phyloP scores from a whole-genome alignment of 2,113 vertebrate species.

The Sorex araneus region DNA sequence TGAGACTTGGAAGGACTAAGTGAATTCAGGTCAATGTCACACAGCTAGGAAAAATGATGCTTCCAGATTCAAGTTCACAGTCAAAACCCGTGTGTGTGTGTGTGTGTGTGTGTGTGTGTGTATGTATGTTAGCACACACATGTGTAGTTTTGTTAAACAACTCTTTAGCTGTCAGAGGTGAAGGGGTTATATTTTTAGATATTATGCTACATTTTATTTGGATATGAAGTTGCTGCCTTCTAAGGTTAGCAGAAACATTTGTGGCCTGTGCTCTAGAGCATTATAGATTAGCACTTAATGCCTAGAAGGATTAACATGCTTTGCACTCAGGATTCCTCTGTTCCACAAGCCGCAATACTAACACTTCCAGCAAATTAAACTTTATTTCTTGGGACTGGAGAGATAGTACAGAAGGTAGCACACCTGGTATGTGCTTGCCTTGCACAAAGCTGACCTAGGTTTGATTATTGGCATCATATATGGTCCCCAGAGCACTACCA shows the following conservation, averaged over 20 bases:
- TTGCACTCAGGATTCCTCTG: neutral
- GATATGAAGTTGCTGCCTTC: conserved; percentile 10
- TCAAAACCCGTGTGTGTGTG: neutral
- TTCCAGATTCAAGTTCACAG: neutral
- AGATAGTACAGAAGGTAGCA: too few relatives aligned
- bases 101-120: neutral
- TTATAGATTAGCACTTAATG: neutral
- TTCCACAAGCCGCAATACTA: neutral
- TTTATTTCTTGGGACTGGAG: conserved; percentile 23
- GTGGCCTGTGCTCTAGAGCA: conserved; percentile 5
- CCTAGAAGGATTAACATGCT: neutral
- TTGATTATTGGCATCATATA: too few relatives aligned
- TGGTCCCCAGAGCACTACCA: too few relatives aligned
- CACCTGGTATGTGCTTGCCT: too few relatives aligned
- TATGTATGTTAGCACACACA: neutral
- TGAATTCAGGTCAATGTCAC: neutral
- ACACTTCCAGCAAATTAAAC: conserved; percentile 13
- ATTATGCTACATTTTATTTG: neutral
- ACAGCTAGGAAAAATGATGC: neutral
- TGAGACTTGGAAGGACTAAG: neutral
- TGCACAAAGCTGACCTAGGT: too few relatives aligned
- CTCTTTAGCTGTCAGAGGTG: neutral
- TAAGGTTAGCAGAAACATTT: conserved; percentile 18
- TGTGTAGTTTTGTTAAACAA: neutral
- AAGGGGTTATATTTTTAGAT: conserved; percentile 37